Conservation (phyloP, 2,888 invertebrate genomes). For the Agrypnus murinus region DNA sequence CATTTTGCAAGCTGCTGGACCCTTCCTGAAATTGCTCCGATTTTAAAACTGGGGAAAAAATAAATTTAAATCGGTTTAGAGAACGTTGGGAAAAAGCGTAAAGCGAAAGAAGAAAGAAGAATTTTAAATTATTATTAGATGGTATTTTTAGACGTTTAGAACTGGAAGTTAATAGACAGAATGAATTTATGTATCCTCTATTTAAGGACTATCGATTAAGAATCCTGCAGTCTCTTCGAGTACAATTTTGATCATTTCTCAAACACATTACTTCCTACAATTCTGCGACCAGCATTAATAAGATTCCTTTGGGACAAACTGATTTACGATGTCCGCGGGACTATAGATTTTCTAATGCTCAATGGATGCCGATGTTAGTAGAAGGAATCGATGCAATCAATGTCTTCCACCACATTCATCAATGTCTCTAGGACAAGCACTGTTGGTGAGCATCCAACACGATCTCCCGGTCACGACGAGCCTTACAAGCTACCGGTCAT, state of each 20-base stretch:
- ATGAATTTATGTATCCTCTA: background rate
- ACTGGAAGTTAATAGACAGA: background rate
- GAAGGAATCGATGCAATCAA: conserved; percentile 47
- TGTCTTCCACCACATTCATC: conserved; percentile 48
- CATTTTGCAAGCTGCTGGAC: conserved; percentile 34
- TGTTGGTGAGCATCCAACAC: conserved; percentile 45
- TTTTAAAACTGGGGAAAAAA: conserved; percentile 28
- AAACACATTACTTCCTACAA: conserved; percentile 14
- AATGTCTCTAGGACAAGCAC: conserved; percentile 46
- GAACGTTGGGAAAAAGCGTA: too few species aligned
- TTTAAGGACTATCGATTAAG: background rate
- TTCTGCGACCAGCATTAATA: conserved; percentile 25
- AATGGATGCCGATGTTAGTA: conserved; percentile 44
- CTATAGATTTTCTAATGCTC: conserved; percentile 36
- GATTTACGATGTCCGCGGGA: conserved; percentile 24
- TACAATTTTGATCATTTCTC: conserved; percentile 10
- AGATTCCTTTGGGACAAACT: conserved; percentile 23
- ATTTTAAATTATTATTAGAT: too few species aligned
- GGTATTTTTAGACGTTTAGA: too few species aligned
- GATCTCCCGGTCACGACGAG: conserved; percentile 44
- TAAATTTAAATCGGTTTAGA: conserved; percentile 20
- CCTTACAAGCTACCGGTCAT: conserved; percentile 48
- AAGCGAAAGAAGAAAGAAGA: too few species aligned
- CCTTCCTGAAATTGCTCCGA: conserved; percentile 29
- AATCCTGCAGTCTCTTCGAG: conserved; percentile 3